These are phyloP conservation scores for Thunnus albacares DNA, from an alignment of 2,797 vertebrate genomes.

Conservation along the genomic window DNA sequence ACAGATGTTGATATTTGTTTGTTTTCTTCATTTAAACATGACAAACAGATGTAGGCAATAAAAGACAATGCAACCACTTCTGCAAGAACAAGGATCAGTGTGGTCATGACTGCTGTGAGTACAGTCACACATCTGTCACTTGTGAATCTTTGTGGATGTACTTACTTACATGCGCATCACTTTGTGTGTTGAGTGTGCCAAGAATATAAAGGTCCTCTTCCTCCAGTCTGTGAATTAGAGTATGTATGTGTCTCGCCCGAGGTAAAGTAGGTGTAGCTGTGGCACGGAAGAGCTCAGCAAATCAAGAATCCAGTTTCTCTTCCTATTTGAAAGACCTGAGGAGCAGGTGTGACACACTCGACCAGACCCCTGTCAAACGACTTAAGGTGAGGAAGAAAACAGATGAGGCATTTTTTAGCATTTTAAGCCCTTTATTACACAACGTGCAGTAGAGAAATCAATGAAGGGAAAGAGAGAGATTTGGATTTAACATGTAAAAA, in stretches of 20 bases:
- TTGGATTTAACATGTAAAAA: too few species aligned
- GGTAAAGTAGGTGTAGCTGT: conserved; percentile 92
- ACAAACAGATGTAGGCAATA: conserved; percentile 69
- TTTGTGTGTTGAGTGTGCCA: background rate
- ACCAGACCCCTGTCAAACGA: conserved; percentile 92
- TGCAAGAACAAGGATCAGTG: conserved; percentile 96
- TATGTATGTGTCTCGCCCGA: conserved; percentile 59
- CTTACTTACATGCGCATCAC: conserved; percentile 1
- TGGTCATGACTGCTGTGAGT: conserved; percentile 98
- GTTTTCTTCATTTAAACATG: background rate
- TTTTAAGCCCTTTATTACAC: background rate
- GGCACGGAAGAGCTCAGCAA: conserved; percentile 81
- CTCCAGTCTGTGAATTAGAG: background rate
- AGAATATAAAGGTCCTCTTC: background rate
- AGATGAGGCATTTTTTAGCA: background rate
- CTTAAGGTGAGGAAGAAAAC: conserved; percentile 85
- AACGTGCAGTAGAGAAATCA: background rate
- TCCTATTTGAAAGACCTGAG: conserved; percentile 92
- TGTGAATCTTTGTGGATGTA: background rate
- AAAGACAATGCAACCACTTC: conserved; percentile 93
- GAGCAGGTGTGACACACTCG: conserved; percentile 87
- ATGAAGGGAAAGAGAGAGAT: background rate
- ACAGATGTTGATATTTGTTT: conserved; percentile 5
- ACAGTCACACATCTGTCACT: background rate
- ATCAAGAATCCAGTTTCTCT: conserved; percentile 86